These are phyloP conservation scores for Epistrophe eligans DNA, from an alignment of 2,888 invertebrate genomes.

Conservation along the genomic window DNA sequence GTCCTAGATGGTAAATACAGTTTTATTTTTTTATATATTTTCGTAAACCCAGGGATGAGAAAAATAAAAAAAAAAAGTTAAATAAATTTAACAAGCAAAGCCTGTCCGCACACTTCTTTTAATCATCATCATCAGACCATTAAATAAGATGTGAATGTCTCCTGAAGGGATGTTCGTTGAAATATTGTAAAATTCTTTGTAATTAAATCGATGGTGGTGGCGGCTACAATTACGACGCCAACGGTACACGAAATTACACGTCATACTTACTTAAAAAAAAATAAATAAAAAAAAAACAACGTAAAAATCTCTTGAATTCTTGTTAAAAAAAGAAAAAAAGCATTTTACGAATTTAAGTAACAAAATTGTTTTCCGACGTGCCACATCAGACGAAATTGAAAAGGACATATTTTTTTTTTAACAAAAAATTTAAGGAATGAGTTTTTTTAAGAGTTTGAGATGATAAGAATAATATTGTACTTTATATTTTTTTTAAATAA, in stretches of 20 bases:
- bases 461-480: too few relatives aligned
- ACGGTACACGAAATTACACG: slow-evolving; percentile 30
- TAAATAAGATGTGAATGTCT: slow-evolving; percentile 66
- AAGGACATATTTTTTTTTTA: not conserved
- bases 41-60: not conserved
- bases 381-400: slow-evolving; percentile 9
- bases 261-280: slow-evolving; percentile 8
- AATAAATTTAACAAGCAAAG: slow-evolving; percentile 53
- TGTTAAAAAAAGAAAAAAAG: not conserved
- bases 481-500: not conserved
- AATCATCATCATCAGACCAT: slow-evolving; percentile 61
- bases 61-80: not conserved
- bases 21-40: not conserved
- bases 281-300: not conserved
- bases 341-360: not conserved
- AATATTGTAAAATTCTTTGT: slow-evolving; percentile 57
- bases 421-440: not conserved
- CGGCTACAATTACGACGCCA: not conserved
- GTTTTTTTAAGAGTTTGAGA: not conserved
- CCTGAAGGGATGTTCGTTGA: slow-evolving; percentile 49
- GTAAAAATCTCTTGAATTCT: not conserved
- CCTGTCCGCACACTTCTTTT: slow-evolving; percentile 18
- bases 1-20: not conserved
- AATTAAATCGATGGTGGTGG: slow-evolving; percentile 62
- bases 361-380: not conserved